Base-by-base conservation (phyloP, 2,797 vertebrate species). In the Clarias pachynema region DNA sequence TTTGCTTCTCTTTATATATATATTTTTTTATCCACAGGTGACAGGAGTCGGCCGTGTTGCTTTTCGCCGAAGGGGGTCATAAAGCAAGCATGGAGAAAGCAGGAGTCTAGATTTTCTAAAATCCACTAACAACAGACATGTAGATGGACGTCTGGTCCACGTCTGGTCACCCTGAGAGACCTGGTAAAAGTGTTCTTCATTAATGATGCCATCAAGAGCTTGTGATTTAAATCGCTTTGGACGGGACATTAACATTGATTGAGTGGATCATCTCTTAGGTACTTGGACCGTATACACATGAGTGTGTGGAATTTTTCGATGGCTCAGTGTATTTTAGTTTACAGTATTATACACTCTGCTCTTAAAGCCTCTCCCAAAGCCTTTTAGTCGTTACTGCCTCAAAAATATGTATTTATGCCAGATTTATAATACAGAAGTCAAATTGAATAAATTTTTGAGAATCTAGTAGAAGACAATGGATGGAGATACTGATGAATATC, bases 151-250 rank as follows among this genome's bases (percentile, higher is more conserved):
- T 15, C 49, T 69, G 77, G 49, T 66, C 84, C 72, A 56, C 44
- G 84, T 79, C 74, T 79, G 12, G 82, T 86, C 60, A 10, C 86
- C 77, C 88, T 62, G 87, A 77, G 88, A 69, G 31, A 89, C 88
- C 85, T 31, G 31, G 31, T 31, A 31, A 31, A 31, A 31, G 31
- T 89, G 89, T 87, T 88, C 87, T 91, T 88, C 84, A 94, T 95
- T 92, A 89, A 88, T 85, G 62, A 89, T 88, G 89, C 90, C 92
- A 93, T 93, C 90, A 89, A 90, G 91, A 85, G 89, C 92, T 91
- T 88, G 88, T 26, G 87, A 93, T 94, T 44, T 92, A 92, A 93
- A 94, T 93, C 89, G 86, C 90, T 91, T 92, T 90, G 89, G 88
- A 88, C 70, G 84, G 90, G 89, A 92, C 84, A 82, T 91, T 90